Conservation (phyloP, 1,140 invertebrate species). For the Ptiloglossa arizonensis region DNA sequence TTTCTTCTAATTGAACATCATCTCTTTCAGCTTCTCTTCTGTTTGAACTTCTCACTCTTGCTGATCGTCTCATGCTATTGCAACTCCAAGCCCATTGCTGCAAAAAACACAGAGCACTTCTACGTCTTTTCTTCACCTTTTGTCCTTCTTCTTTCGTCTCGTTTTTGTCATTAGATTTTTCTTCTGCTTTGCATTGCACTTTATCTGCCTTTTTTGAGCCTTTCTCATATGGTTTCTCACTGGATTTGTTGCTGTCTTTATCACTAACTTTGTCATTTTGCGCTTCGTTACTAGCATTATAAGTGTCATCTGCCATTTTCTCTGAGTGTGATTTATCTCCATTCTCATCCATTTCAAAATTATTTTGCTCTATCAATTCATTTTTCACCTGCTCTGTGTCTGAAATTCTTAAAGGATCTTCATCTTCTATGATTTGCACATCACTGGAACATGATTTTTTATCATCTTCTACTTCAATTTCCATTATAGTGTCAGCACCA, state of each 20-base stretch:
- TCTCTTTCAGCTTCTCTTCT: slow-evolving; percentile 84
- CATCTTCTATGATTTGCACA: slow-evolving; percentile 76
- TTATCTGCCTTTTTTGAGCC: slow-evolving; percentile 53
- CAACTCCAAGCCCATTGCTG: slow-evolving; percentile 88
- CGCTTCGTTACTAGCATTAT: slow-evolving; percentile 35
- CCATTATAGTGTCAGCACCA: slow-evolving; percentile 59
- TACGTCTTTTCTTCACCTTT: slow-evolving; percentile 84
- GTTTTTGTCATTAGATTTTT: slow-evolving; percentile 73
- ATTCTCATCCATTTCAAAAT: slow-evolving; percentile 45
- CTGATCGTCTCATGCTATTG: slow-evolving; percentile 85
- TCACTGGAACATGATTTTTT: slow-evolving; percentile 74
- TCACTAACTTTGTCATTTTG: slow-evolving; percentile 64
- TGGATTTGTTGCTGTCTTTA: slow-evolving; percentile 62
- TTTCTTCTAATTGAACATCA: slow-evolving; percentile 86
- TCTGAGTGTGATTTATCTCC: slow-evolving; percentile 52
- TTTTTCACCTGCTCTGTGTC: slow-evolving; percentile 61
- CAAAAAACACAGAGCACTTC: slow-evolving; percentile 86
- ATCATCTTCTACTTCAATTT: slow-evolving; percentile 72
- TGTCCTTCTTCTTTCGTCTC: slow-evolving; percentile 80
- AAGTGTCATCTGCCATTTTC: slow-evolving; percentile 49
- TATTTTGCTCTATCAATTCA: slow-evolving; percentile 52
- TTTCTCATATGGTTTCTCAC: slow-evolving; percentile 58
- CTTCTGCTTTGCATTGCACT: slow-evolving; percentile 64
- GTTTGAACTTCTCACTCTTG: slow-evolving; percentile 83
- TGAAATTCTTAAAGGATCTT: slow-evolving; percentile 70